Evolutionary conservation across 2,797 vertebrate genomes (phyloP), one percentile per base, ranked within the genome.

Genomic region (Amniataba percoides): DNA sequence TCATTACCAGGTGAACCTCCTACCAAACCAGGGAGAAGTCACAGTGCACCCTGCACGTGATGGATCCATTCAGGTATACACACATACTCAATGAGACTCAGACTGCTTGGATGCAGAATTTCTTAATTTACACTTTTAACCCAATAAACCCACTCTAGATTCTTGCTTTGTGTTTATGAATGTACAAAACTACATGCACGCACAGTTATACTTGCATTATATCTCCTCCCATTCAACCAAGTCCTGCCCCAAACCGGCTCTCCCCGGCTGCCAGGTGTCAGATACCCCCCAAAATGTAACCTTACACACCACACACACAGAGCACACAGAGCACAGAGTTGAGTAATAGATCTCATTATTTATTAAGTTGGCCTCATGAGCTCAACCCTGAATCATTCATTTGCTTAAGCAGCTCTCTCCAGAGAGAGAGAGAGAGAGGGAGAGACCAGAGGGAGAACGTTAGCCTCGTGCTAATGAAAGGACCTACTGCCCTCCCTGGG

Each of bases 371-470:
- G 93, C 94, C 93, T 96, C 95, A 95, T 95, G 94, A 96, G 95
- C 92, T 95, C 94, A 90, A 92, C 86, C 91, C 94, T 98, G 96
- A 98, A 98, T 97, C 95, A 96, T 98, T 98, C 96, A 99, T 98
- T 96, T 94, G 94, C 92, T 86, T 94, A 89, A 90, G 91, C 95
- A 95, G 93, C 95, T 91, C 95, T 96, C 87, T 78, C 74, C 40
- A 60, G 84, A 86, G 87, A 90, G 71, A 74, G 58, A 77, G 72
- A 76, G 27, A 76, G 57, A 70, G 51, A 56, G 57, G 80, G 63
- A 79, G 42, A 80, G 77, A 79, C 63, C 69, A 80, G 66, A 78
- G 81, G 84, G 67, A 86, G 53, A 74, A 66, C 71, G 64, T 88
- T 91, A 89, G 89, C 89, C 66, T 74, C 14, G 53, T 79, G 85